phyloP scores from a whole-genome alignment of 1,140 invertebrate genomes.

The Drosophila bocqueti region DNA sequence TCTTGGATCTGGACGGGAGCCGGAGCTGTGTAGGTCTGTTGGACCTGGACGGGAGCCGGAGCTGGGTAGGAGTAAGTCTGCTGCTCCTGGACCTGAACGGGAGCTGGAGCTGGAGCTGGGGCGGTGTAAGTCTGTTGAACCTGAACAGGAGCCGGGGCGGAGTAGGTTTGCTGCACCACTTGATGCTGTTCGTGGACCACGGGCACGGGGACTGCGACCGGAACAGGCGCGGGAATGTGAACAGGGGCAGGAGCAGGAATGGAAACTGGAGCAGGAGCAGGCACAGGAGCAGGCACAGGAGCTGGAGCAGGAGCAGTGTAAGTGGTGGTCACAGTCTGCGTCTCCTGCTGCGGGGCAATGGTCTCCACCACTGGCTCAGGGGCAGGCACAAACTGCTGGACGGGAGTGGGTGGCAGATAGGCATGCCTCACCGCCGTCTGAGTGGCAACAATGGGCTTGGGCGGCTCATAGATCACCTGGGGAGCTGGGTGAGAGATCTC shows the following conservation, averaged over 20 bases:
- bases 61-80: neutral
- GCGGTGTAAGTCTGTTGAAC: neutral
- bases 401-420: slow-evolving; percentile 53
- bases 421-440: slow-evolving; percentile 46
- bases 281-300: neutral
- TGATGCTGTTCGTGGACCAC: slow-evolving; percentile 36
- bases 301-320: neutral
- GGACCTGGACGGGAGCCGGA: neutral
- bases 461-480: slow-evolving; percentile 51
- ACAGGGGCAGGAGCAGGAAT: neutral
- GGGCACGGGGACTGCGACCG: slow-evolving; percentile 24
- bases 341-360: slow-evolving; percentile 25
- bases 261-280: neutral
- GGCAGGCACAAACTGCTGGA: slow-evolving; percentile 52
- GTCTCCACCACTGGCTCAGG: slow-evolving; percentile 25
- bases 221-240: neutral
- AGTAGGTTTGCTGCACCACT: slow-evolving; percentile 37
- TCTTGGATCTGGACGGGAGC: slow-evolving; percentile 4
- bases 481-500: slow-evolving; percentile 13
- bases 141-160: slow-evolving; percentile 25
- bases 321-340: slow-evolving; percentile 9
- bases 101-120: slow-evolving; percentile 12
- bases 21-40: slow-evolving; percentile 8
- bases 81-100: neutral
- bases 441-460: slow-evolving; percentile 43